Conservation (phyloP, 2,113 vertebrate genomes). For the Chaetorhynchus papuensis region DNA sequence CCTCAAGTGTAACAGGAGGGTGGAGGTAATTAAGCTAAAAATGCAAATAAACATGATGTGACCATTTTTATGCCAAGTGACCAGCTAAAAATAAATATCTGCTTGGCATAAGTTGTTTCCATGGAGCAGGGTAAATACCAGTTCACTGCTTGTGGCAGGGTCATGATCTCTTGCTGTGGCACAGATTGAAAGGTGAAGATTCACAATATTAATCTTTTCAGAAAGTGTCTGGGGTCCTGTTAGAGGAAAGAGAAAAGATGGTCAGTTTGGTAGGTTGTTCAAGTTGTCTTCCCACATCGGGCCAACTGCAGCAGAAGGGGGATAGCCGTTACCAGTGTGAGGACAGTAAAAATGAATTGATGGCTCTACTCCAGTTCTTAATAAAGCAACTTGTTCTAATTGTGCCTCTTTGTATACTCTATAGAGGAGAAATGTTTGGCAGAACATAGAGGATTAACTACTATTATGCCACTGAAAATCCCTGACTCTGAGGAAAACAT, state of each 20-base stretch:
- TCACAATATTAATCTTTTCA: background rate
- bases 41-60: constrained; percentile 41
- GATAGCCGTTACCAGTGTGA: background rate
- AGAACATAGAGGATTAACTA: background rate
- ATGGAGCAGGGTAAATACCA: background rate
- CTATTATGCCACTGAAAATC: background rate
- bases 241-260: background rate
- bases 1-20: constrained; percentile 52
- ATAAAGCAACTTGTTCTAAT: background rate
- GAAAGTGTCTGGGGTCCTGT: constrained; percentile 5
- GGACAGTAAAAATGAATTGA: constrained; percentile 3
- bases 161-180: background rate
- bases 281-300: background rate
- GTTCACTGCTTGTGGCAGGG: background rate
- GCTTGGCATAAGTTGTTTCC: background rate
- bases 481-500: background rate
- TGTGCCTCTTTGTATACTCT: background rate
- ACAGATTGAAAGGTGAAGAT: constrained; percentile 19
- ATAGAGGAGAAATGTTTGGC: background rate
- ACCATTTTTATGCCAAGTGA: constrained; percentile 41
- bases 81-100: background rate
- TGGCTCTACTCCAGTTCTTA: constrained; percentile 12
- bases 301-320: background rate
- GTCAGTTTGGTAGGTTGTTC: background rate
- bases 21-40: constrained; percentile 59